These are phyloP conservation scores for Oophaga pumilio DNA, from an alignment of 2,113 vertebrate genomes.

Conservation along the genomic window DNA sequence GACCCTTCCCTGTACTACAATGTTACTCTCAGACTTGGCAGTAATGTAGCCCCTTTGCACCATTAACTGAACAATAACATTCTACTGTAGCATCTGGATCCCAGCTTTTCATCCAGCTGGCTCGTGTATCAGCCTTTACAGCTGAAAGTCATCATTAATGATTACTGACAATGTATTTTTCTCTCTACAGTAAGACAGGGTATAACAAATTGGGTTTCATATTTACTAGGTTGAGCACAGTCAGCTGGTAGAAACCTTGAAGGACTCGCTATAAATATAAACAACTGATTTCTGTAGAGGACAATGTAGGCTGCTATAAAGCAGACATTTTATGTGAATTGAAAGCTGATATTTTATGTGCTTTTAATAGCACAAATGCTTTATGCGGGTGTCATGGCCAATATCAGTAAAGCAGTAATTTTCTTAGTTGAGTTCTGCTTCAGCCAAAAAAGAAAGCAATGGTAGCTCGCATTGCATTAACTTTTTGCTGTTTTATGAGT, in stretches of 20 bases:
- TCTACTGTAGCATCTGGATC: conserved; percentile 43
- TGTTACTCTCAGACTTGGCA: conserved; percentile 34
- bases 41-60: conserved; percentile 14
- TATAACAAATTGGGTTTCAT: conserved; percentile 37
- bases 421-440: neutral
- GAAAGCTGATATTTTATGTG: conserved; percentile 39
- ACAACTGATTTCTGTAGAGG: conserved; percentile 20
- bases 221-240: conserved; percentile 40
- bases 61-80: conserved; percentile 49
- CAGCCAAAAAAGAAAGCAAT: neutral
- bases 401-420: conserved; percentile 42
- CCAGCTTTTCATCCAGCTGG: conserved; percentile 47
- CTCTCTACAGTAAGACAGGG: conserved; percentile 18
- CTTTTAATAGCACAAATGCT: conserved; percentile 45
- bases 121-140: conserved; percentile 1
- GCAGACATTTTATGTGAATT: conserved; percentile 9
- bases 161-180: conserved; percentile 51
- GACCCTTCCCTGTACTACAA: conserved; percentile 37
- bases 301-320: conserved; percentile 32
- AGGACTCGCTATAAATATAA: conserved; percentile 45
- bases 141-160: conserved; percentile 48
- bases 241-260: conserved; percentile 37
- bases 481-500: neutral
- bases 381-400: conserved; percentile 41
- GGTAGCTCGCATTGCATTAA: neutral